A percentile compares a stretch with the other conserved stretches of the same genome.
phyloP scores from a whole-genome alignment of 1,140 invertebrate species.

The Dufourea novaeangliae region DNA sequence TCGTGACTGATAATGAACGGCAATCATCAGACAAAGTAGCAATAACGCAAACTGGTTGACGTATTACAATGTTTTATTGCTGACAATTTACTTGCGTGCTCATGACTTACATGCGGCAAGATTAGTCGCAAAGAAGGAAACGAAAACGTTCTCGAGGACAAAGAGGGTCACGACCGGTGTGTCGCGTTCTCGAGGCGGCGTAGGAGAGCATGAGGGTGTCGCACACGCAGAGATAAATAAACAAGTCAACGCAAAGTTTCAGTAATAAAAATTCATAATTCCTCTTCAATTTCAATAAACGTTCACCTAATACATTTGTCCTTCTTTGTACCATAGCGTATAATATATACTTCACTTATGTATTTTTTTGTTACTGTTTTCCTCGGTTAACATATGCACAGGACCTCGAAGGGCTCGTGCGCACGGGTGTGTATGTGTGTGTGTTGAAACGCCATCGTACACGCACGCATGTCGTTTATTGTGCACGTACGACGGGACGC shows the following conservation, averaged over 20 bases:
- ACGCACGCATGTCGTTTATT: background rate
- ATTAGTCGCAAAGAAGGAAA: slow-evolving; percentile 11
- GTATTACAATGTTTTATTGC: slow-evolving; percentile 53
- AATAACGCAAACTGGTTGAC: slow-evolving; percentile 35
- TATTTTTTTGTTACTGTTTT: slow-evolving; percentile 41
- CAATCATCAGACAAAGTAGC: background rate
- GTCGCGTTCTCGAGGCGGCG: no score
- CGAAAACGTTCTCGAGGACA: background rate
- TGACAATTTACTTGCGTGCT: slow-evolving; percentile 32
- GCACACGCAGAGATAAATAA: slow-evolving; percentile 43
- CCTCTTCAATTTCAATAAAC: slow-evolving; percentile 79
- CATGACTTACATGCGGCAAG: slow-evolving; percentile 32
- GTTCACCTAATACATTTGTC: slow-evolving; percentile 77
- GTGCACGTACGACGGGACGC: no score
- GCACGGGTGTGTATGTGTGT: background rate
- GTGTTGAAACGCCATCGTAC: slow-evolving; percentile 12
- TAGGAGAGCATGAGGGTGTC: slow-evolving; percentile 21
- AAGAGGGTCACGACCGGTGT: background rate
- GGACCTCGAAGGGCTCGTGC: slow-evolving; percentile 46
- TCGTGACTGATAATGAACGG: background rate
- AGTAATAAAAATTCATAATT: slow-evolving; percentile 81
- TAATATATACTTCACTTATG: slow-evolving; percentile 62
- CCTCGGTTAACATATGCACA: slow-evolving; percentile 71
- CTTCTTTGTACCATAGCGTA: slow-evolving; percentile 80
- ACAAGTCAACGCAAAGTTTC: slow-evolving; percentile 54